These are phyloP conservation scores for Scaptomyza montana DNA, from an alignment of 1,140 invertebrate species.

Conservation along the genomic window DNA sequence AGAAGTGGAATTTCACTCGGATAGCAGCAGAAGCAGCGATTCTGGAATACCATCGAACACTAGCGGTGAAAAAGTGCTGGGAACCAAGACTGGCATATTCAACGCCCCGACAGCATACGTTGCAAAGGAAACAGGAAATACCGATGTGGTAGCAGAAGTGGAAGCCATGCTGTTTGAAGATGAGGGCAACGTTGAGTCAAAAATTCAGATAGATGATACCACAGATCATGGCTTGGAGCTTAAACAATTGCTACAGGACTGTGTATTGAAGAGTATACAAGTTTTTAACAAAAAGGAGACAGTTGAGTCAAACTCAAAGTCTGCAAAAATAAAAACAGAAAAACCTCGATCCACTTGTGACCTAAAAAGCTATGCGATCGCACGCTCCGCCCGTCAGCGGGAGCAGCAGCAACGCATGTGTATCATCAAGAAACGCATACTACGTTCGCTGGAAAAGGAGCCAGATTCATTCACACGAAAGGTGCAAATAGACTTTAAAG, in stretches of 20 bases:
- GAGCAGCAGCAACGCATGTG: constrained; percentile 36
- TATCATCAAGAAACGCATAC: constrained; percentile 56
- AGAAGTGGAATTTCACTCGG: too few species aligned
- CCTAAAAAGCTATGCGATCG: constrained; percentile 59
- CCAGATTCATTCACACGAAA: neutral
- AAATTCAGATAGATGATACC: neutral
- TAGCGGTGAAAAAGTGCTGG: neutral
- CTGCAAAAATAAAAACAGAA: neutral
- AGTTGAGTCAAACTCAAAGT: neutral
- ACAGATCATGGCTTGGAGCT: neutral
- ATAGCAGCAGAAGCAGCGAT: too few species aligned
- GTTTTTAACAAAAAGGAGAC: neutral
- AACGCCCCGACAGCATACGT: neutral
- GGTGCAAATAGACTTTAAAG: neutral
- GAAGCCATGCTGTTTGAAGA: constrained; percentile 34
- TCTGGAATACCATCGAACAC: neutral
- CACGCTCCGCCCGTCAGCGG: constrained; percentile 42
- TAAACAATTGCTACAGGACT: neutral
- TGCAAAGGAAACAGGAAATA: neutral
- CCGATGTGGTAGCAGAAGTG: constrained; percentile 43
- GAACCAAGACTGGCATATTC: neutral
- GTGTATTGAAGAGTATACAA: neutral
- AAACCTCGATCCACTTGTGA: constrained; percentile 33
- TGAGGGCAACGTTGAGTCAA: neutral
- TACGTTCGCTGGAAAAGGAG: constrained; percentile 36